These are phyloP conservation scores for Eupeodes corollae DNA, from an alignment of 1,140 invertebrate genomes.

Conservation along the genomic window DNA sequence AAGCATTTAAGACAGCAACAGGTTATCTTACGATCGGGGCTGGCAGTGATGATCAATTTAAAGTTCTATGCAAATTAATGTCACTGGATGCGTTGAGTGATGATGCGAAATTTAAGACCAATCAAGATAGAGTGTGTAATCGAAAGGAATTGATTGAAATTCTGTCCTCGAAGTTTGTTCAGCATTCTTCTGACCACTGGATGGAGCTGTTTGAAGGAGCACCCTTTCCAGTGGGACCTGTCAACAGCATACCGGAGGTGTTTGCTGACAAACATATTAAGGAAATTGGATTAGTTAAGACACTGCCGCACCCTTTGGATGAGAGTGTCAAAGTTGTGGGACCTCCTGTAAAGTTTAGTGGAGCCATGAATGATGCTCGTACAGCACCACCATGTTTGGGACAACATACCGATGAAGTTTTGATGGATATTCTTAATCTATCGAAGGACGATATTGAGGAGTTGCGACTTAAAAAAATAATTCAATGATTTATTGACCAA, in stretches of 20 bases:
- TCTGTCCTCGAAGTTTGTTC: slow-evolving; percentile 49
- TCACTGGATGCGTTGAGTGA: slow-evolving; percentile 46
- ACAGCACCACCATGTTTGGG: slow-evolving; percentile 74
- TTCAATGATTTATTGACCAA: no score
- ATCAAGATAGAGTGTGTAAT: slow-evolving; percentile 64
- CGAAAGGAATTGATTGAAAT: slow-evolving; percentile 54
- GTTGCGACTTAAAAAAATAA: slow-evolving; percentile 43
- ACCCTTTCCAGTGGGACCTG: slow-evolving; percentile 77
- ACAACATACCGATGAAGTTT: slow-evolving; percentile 72
- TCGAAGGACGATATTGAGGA: slow-evolving; percentile 46
- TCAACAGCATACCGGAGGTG: slow-evolving; percentile 76
- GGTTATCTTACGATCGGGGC: slow-evolving; percentile 76
- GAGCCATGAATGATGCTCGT: slow-evolving; percentile 54
- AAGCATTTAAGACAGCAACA: slow-evolving; percentile 71
- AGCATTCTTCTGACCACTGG: slow-evolving; percentile 70
- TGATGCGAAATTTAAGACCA: slow-evolving; percentile 58
- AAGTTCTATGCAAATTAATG: slow-evolving; percentile 54
- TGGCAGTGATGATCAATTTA: slow-evolving; percentile 69
- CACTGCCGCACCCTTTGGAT: slow-evolving; percentile 56
- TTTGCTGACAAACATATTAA: slow-evolving; percentile 81
- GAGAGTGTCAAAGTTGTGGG: slow-evolving; percentile 71
- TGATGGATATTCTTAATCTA: slow-evolving; percentile 59
- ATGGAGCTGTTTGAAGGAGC: slow-evolving; percentile 54
- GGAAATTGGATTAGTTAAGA: slow-evolving; percentile 63
- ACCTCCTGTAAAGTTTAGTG: slow-evolving; percentile 71